These are phyloP conservation scores for Spilogale gracilis DNA, from an alignment of 2,113 vertebrate species.

Conservation along the genomic window DNA sequence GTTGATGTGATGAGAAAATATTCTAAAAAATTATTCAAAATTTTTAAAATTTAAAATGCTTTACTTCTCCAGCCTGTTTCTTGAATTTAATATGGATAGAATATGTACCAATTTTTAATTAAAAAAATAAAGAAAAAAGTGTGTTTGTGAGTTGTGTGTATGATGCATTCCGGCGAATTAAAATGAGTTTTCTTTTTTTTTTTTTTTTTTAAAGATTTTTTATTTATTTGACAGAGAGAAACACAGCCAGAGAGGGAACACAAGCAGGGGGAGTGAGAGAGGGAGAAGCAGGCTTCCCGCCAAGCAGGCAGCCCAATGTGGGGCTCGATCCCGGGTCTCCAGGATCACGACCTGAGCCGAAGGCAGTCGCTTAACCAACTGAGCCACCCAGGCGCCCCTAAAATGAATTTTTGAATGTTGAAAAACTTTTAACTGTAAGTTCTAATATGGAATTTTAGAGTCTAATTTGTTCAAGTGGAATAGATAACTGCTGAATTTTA, in stretches of 20 bases:
- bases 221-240: too few species aligned
- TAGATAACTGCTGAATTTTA: neutral
- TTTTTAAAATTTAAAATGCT: neutral
- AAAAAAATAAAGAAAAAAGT: neutral
- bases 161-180: neutral
- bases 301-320: too few species aligned
- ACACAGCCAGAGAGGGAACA: too few species aligned
- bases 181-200: constrained; percentile 43
- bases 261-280: too few species aligned
- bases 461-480: neutral
- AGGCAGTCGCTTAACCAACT: too few species aligned
- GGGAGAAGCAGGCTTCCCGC: too few species aligned
- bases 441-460: neutral
- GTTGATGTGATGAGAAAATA: neutral
- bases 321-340: too few species aligned
- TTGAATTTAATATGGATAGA: neutral
- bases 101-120: neutral
- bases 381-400: too few species aligned
- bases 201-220: too few species aligned
- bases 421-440: neutral
- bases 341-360: too few species aligned
- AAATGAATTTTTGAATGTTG: constrained; percentile 23
- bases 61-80: neutral
- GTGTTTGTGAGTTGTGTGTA: neutral
- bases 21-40: neutral